Conservation (phyloP, 2,888 invertebrate genomes). For the Therioaphis trifolii region DNA sequence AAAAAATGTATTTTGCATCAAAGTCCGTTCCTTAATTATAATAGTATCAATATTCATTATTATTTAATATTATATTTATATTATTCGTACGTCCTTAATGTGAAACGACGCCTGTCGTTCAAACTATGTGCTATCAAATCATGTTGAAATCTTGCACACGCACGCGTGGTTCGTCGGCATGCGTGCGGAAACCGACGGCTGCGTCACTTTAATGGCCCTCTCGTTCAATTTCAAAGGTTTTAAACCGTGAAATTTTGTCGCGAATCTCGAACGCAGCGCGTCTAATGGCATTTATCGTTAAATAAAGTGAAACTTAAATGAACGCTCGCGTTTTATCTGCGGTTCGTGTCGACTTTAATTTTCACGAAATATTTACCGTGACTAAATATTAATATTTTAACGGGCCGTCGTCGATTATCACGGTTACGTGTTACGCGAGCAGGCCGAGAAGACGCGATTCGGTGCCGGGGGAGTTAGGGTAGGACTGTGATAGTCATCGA, state of each 20-base stretch:
- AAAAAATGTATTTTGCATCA: too few species aligned
- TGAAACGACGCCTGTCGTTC: too few species aligned
- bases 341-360: slow-evolving; percentile 2
- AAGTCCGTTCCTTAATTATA: too few species aligned
- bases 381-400: slow-evolving; percentile 10
- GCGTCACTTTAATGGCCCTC: not conserved
- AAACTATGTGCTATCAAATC: too few species aligned
- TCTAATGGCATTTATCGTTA: slow-evolving; percentile 19
- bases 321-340: slow-evolving; percentile 22
- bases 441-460: not conserved
- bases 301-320: slow-evolving; percentile 23
- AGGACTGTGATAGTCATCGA: not conserved
- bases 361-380: slow-evolving; percentile 34
- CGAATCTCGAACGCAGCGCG: not conserved
- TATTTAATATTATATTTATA: too few species aligned
- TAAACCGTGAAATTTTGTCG: not conserved
- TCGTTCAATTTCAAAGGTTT: slow-evolving; percentile 21
- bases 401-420: not conserved
- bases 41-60: too few species aligned
- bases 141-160: too few species aligned
- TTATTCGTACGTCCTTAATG: too few species aligned
- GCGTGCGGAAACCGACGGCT: not conserved
- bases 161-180: not conserved
- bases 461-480: not conserved
- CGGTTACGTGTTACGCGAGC: not conserved